phyloP scores from a whole-genome alignment of 2,113 vertebrate species.

The Eudorcas thomsonii region DNA sequence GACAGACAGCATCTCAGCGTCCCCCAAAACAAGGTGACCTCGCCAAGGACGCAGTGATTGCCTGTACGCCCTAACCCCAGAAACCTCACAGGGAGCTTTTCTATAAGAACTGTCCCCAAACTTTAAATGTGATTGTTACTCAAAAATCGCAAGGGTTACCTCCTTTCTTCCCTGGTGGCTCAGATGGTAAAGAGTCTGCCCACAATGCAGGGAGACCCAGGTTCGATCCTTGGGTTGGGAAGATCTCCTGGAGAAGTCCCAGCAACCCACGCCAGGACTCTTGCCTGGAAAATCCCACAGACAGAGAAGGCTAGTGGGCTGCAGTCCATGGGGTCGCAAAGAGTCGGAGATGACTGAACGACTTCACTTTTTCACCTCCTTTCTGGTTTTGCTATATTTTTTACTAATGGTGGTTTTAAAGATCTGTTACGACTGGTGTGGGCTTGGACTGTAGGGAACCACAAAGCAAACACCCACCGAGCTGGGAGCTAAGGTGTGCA shows the following conservation, averaged over 20 bases:
- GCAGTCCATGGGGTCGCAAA: not conserved
- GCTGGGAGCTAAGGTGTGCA: not conserved
- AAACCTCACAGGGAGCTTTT: not conserved
- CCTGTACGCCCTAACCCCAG: not conserved
- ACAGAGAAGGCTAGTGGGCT: not conserved
- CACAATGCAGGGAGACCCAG: not conserved
- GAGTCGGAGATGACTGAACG: fast-evolving
- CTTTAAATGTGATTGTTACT: not conserved
- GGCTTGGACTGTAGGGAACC: not conserved
- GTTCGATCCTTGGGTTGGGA: not conserved
- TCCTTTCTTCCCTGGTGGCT: not conserved
- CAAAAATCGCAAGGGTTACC: not conserved
- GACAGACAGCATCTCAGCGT: not conserved
- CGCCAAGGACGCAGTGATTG: fast-evolving
- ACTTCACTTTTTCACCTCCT: not conserved
- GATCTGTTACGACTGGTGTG: not conserved
- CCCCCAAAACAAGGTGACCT: not conserved
- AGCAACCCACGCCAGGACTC: not conserved
- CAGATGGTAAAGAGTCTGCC: not conserved
- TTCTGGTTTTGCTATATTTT: too few relatives aligned
- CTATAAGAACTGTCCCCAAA: not conserved
- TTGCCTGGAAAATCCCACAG: not conserved
- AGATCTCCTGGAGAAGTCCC: not conserved
- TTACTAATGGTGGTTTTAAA: not conserved
- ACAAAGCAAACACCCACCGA: not conserved